Percentiles rank a stretch among this genome's conserved stretches.
phyloP scores from a whole-genome alignment of 2,888 invertebrate genomes.

The Trachelus iudaicus region DNA sequence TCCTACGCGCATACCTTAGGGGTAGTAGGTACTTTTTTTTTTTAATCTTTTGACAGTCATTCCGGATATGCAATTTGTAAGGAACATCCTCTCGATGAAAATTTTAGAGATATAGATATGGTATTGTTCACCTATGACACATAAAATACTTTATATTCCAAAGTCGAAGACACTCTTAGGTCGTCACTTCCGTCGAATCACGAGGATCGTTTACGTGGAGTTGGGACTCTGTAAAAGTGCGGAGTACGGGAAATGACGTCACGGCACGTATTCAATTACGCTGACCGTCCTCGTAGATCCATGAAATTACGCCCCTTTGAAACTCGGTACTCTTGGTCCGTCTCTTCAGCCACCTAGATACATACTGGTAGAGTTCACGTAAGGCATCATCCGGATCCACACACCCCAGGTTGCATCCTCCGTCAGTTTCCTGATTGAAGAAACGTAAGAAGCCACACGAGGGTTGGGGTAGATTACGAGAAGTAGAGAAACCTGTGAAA shows the following conservation, averaged over 20 bases:
- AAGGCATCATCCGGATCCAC: neutral
- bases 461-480: neutral
- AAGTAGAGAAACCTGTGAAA: neutral
- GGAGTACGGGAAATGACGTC: slow-evolving; percentile 43
- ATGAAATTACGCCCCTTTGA: slow-evolving; percentile 40
- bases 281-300: slow-evolving; percentile 36
- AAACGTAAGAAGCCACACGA: neutral
- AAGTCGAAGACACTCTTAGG: neutral
- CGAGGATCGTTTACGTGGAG: neutral
- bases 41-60: neutral
- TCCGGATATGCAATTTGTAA: neutral
- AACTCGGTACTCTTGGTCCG: slow-evolving; percentile 16
- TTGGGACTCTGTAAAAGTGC: slow-evolving; percentile 17
- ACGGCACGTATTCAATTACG: slow-evolving; percentile 58
- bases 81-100: neutral
- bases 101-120: neutral
- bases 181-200: neutral
- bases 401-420: neutral
- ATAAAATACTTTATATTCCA: neutral
- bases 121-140: neutral
- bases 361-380: neutral
- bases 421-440: neutral
- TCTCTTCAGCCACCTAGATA: neutral
- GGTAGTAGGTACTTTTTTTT: neutral
- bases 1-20: neutral